Base-by-base conservation (phyloP, 1,140 invertebrate genomes). In the Apis florea region DNA sequence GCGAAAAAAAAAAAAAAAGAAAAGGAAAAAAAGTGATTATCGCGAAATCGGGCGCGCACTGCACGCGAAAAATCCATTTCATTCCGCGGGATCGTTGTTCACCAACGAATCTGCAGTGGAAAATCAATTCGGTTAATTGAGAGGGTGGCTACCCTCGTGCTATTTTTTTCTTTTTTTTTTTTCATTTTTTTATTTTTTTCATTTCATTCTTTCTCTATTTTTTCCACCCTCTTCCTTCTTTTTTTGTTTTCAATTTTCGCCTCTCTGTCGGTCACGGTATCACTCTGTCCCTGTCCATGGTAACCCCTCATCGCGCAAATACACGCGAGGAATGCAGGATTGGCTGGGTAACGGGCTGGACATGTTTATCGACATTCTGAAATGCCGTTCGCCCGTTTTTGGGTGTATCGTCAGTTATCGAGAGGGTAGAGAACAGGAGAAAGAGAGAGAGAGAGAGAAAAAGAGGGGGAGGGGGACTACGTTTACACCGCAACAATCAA, bases 41-140 rank as follows among this genome's bases (percentile, higher is more conserved):
- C 47, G 70, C 54, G 67, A 67, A 49, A 49, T 54, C 70, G 56
- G 47, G 9, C 73, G 58, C n/a, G n/a, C 19, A 80, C 47, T 56
- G 76, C 68, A 83, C 82, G 69, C 82, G 85, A 87, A 84, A 87
- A 82, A 83, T 84, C 85, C 68, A 81, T 86, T 78, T 80, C 66
- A 67, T 69, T 70, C 69, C 58, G 71, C 71, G 80, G 80, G 71
- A 68, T 15, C 63, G 80, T 86, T 86, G 75, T 79, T 85, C 79
- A 85, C 79, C 83, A 69, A 64, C 78, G 80, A 86, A 86, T 87
- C 80, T 83, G 78, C 82, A 84, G 88, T 76, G 68, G 85, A 88
- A 89, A 89, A 91, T 91, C 90, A 90, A 91, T 91, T 90, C 89
- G 85, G 87, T 90, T 91, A 91, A 91, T 91, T 91, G 90, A 91